A percentile compares a stretch with the other conserved stretches of the same genome.
Conservation (phyloP, 2,888 invertebrate species). For the Chloroclystis v-ata region DNA sequence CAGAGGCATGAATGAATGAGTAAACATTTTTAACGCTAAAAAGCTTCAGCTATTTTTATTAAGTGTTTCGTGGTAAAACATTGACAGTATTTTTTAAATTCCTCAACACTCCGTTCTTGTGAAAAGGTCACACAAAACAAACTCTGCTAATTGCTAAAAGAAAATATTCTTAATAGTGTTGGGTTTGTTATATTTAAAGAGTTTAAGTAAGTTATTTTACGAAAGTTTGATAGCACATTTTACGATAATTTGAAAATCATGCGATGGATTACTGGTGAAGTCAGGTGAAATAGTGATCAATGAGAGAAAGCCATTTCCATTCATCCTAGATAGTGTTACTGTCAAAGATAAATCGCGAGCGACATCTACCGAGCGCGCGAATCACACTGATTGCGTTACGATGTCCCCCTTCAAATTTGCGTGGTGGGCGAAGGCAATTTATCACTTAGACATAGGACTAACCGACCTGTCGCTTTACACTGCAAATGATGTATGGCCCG, state of each 20-base stretch:
- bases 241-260: no score
- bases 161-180: no score
- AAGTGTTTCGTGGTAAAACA: no score
- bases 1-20: conserved; percentile 9
- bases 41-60: background rate
- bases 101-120: no score
- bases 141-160: no score
- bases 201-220: no score
- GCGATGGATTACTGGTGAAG: no score
- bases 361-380: conserved; percentile 66
- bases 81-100: no score
- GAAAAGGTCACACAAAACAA: no score
- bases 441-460: conserved; percentile 74
- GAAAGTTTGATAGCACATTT: no score
- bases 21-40: conserved; percentile 3
- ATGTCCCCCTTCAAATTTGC: conserved; percentile 73
- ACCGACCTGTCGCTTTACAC: conserved; percentile 51
- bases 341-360: conserved; percentile 48
- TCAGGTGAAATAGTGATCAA: conserved; percentile 13
- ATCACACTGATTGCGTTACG: conserved; percentile 64
- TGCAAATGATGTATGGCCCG: conserved; percentile 57
- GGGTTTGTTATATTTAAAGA: no score
- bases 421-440: conserved; percentile 69
- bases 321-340: conserved; percentile 26
- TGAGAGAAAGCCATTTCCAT: conserved; percentile 9